Percentiles rank a stretch among this genome's conserved stretches.
Evolutionary conservation across 2,888 invertebrate species (phyloP).

Genomic region (Resseliella maxima): DNA sequence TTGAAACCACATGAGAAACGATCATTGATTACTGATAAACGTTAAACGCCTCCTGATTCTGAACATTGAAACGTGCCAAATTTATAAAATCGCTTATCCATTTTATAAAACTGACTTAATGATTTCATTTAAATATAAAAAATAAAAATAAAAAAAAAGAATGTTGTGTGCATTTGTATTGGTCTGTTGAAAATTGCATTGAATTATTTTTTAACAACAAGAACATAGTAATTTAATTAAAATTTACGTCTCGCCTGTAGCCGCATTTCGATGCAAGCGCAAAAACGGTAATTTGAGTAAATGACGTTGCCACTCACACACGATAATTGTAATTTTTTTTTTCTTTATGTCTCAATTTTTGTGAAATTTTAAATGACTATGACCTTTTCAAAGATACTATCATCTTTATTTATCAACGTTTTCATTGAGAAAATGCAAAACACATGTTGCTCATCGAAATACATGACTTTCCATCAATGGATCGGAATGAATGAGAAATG

Average conservation of each 20-base stretch:
- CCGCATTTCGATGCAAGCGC: background rate
- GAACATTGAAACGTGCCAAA: background rate
- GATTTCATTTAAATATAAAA: too few species aligned
- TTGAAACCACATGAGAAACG: background rate
- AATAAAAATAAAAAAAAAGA: too few species aligned
- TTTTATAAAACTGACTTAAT: background rate
- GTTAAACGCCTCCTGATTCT: background rate
- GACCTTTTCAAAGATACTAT: constrained; percentile 20
- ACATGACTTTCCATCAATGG: too few species aligned
- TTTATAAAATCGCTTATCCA: background rate
- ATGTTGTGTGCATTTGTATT: constrained; percentile 16
- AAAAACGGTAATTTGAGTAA: constrained; percentile 15
- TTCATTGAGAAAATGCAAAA: too few species aligned
- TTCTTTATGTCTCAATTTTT: constrained; percentile 43
- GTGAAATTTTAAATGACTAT: background rate
- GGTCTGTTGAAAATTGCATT: background rate
- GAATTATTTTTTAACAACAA: too few species aligned
- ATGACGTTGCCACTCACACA: constrained; percentile 14
- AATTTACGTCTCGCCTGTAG: constrained; percentile 41
- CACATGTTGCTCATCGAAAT: too few species aligned
- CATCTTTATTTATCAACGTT: background rate
- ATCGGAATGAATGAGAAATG: constrained; percentile 11
- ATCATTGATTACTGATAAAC: background rate
- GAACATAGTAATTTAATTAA: constrained; percentile 51
- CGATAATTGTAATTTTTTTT: constrained; percentile 15